These are phyloP conservation scores for Scotopteryx bipunctaria DNA, from an alignment of 2,888 invertebrate genomes.

Conservation along the genomic window DNA sequence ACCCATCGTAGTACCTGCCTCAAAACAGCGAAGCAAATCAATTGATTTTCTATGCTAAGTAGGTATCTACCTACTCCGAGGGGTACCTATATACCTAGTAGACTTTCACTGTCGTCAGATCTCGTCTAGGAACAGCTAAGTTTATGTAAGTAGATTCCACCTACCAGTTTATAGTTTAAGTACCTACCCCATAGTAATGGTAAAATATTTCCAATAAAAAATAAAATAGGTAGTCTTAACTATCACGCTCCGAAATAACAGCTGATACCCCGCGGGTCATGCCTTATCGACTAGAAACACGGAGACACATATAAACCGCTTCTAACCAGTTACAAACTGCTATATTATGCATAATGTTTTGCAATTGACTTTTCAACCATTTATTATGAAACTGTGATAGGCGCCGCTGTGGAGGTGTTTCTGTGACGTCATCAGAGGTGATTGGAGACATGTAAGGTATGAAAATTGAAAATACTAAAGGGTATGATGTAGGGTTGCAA, in stretches of 20 bases:
- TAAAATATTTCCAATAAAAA: too few species aligned
- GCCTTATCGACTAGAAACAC: slow-evolving; percentile 13
- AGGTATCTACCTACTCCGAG: too few species aligned
- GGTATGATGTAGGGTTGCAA: too few species aligned
- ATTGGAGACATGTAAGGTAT: not conserved
- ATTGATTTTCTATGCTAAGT: too few species aligned
- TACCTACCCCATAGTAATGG: too few species aligned
- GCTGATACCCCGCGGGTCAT: slow-evolving; percentile 12
- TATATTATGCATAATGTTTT: slow-evolving; percentile 9
- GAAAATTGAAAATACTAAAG: not conserved
- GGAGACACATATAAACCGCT: slow-evolving; percentile 28
- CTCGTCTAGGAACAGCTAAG: too few species aligned
- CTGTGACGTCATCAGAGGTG: not conserved
- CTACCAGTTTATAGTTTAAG: too few species aligned
- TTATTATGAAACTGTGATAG: slow-evolving; percentile 11
- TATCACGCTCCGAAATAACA: slow-evolving; percentile 11
- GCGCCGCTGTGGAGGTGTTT: not conserved
- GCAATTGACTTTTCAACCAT: slow-evolving; percentile 15
- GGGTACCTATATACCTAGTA: too few species aligned
- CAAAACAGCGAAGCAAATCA: too few species aligned
- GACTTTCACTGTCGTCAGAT: too few species aligned
- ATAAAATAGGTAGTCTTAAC: not conserved
- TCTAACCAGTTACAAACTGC: slow-evolving; percentile 35
- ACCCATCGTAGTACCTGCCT: too few species aligned
- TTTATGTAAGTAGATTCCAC: too few species aligned